Evolutionary conservation across 1,140 invertebrate genomes (phyloP), one percentile per base, ranked within the genome.

Genomic region (Acromyrmex heyeri): DNA sequence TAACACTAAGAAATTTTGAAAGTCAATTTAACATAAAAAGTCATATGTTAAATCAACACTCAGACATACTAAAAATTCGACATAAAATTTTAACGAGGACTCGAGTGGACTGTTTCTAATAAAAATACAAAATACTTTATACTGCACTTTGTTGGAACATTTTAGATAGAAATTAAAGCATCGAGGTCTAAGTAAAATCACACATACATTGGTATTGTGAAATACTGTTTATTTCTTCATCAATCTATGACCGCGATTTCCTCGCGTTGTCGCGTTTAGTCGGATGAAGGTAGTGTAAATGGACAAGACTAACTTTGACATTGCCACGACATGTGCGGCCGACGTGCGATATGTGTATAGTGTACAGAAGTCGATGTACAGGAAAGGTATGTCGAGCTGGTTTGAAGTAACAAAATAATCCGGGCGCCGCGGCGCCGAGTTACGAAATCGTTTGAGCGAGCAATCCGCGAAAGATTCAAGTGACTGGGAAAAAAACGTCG

Each of bases 261-360:
- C 50, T 70, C 12, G 7, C 65, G 34, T 67, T 21, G 27, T 0
- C 44, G 38, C 48, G 73, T 78, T 88, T 38, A 65, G 59, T 59
- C 69, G 53, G 85, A 50, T 69, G 65, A 87, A 90, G 88, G 77
- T 89, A 83, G 77, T 64, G 34, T 53, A 76, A 57, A 61, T 59
- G 70, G 57, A 61, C 85, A 88, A 86, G 77, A 69, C 70, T 88
- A 89, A 76, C 69, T 62, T 82, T 82, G 57, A 88, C 64, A 81
- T 88, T 77, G 57, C 18, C 64, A 27, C 8, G 38, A 38, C 38
- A 67, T 10, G 14, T 53, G 73, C 16, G 57, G 62, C n/a, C 50
- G 34, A 72, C 65, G 8, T 38, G 30, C 53, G 55, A 34, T 73
- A 73, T 34, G 1, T 53, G 10, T 57, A 30, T 55, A 0, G 14